A percentile compares a stretch with the other conserved stretches of the same genome.
These are phyloP conservation scores for Labeo catla DNA, from an alignment of 2,113 vertebrate species.

Conservation along the genomic window DNA sequence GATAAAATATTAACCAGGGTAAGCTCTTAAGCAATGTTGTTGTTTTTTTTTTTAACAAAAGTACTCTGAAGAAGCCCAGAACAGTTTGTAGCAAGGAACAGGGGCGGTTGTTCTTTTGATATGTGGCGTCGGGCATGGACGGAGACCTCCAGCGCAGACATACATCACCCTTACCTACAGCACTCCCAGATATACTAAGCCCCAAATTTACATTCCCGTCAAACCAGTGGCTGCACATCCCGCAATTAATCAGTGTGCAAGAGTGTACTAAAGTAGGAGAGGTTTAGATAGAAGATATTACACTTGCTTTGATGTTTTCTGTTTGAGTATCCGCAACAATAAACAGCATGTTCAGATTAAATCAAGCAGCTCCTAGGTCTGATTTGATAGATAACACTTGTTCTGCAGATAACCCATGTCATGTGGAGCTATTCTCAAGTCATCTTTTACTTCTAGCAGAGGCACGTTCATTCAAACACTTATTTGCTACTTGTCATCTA, in stretches of 20 bases:
- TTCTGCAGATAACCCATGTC: slow-evolving; percentile 19
- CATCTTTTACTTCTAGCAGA: not conserved
- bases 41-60: not conserved
- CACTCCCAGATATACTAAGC: slow-evolving; percentile 29
- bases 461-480: slow-evolving; percentile 27
- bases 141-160: slow-evolving; percentile 30
- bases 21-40: slow-evolving; percentile 29
- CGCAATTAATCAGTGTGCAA: not conserved
- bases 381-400: slow-evolving; percentile 15
- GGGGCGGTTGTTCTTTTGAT: slow-evolving; percentile 24
- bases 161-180: slow-evolving; percentile 35
- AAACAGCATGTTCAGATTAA: slow-evolving; percentile 20
- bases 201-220: slow-evolving; percentile 44
- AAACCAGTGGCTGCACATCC: slow-evolving; percentile 18
- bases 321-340: not conserved
- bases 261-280: not conserved
- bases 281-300: slow-evolving; percentile 10
- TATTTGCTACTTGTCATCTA: not conserved
- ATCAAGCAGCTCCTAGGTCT: slow-evolving; percentile 15
- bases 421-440: not conserved
- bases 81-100: not conserved
- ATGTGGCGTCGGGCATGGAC: slow-evolving; percentile 34
- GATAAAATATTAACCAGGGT: slow-evolving; percentile 30
- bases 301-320: slow-evolving; percentile 18
- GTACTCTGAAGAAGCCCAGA: not conserved